Evolutionary conservation across 2,888 invertebrate species (phyloP).

Genomic region (Eustalomyia histrio): DNA sequence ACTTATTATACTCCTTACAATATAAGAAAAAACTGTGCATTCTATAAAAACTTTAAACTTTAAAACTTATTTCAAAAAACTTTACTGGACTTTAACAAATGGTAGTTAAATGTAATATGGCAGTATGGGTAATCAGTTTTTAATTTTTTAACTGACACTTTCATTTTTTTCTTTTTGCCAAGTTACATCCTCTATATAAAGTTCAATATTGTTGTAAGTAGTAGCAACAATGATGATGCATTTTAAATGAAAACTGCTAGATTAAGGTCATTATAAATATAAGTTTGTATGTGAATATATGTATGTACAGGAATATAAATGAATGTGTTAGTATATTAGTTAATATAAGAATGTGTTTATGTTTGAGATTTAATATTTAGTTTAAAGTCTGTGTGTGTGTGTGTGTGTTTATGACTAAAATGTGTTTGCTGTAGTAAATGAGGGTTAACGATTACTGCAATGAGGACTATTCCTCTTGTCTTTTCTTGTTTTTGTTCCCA

Average conservation of each 20-base stretch:
- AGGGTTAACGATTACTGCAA: slow-evolving; percentile 20
- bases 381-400: slow-evolving; percentile 28
- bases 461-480: slow-evolving; percentile 23
- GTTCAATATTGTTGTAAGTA: slow-evolving; percentile 59
- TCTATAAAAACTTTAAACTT: too few species aligned
- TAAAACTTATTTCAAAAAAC: too few species aligned
- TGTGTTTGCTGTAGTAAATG: slow-evolving; percentile 22
- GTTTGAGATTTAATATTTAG: slow-evolving; percentile 17
- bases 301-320: background rate
- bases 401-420: slow-evolving; percentile 3
- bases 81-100: too few species aligned
- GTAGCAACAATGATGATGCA: slow-evolving; percentile 57
- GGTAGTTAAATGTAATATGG: too few species aligned
- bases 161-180: background rate
- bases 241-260: slow-evolving; percentile 60
- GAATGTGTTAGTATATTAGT: slow-evolving; percentile 9
- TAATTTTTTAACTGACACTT: background rate
- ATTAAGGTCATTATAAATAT: slow-evolving; percentile 58
- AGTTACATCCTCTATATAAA: slow-evolving; percentile 7
- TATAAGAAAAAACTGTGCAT: too few species aligned
- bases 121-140: background rate
- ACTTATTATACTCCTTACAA: too few species aligned
- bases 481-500: slow-evolving; percentile 6
- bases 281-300: background rate
- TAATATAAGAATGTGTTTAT: slow-evolving; percentile 15